phyloP scores from a whole-genome alignment of 2,888 invertebrate genomes.

The Aromia moschata region DNA sequence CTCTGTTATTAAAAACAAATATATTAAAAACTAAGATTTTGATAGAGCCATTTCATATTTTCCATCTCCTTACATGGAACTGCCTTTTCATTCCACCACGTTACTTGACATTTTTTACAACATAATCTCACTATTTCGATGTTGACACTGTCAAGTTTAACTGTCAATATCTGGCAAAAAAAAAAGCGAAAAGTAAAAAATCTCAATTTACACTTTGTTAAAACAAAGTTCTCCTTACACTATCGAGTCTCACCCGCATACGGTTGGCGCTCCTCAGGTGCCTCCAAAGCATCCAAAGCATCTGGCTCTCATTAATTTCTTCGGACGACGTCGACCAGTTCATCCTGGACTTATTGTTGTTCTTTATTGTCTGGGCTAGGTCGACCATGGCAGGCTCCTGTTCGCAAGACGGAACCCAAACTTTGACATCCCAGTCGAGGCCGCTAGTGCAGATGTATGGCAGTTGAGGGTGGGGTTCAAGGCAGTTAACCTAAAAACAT shows the following conservation, averaged over 20 bases:
- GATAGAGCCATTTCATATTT: too few species aligned
- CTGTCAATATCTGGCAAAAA: too few species aligned
- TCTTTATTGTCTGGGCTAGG: slow-evolving; percentile 60
- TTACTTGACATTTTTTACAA: too few species aligned
- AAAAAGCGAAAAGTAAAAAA: too few species aligned
- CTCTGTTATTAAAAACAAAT: too few species aligned
- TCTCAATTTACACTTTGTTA: too few species aligned
- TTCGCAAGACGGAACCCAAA: slow-evolving; percentile 84
- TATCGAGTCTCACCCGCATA: slow-evolving; percentile 40
- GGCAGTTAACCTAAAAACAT: slow-evolving; percentile 79
- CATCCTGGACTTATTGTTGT: slow-evolving; percentile 47
- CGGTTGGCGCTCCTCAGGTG: slow-evolving; percentile 51
- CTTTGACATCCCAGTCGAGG: slow-evolving; percentile 89
- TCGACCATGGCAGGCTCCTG: slow-evolving; percentile 68
- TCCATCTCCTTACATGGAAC: too few species aligned
- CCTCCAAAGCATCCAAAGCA: slow-evolving; percentile 61
- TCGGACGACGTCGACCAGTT: slow-evolving; percentile 34
- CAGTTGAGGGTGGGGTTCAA: slow-evolving; percentile 89
- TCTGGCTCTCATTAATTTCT: slow-evolving; percentile 55
- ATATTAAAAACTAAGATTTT: too few species aligned
- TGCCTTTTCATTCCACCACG: too few species aligned
- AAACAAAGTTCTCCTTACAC: too few species aligned
- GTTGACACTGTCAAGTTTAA: too few species aligned
- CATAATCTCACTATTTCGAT: too few species aligned
- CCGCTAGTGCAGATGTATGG: slow-evolving; percentile 93